A percentile compares a stretch with the other conserved stretches of the same genome.
Evolutionary conservation across 2,113 vertebrate genomes (phyloP).

Genomic region (Coregonus clupeaformis): DNA sequence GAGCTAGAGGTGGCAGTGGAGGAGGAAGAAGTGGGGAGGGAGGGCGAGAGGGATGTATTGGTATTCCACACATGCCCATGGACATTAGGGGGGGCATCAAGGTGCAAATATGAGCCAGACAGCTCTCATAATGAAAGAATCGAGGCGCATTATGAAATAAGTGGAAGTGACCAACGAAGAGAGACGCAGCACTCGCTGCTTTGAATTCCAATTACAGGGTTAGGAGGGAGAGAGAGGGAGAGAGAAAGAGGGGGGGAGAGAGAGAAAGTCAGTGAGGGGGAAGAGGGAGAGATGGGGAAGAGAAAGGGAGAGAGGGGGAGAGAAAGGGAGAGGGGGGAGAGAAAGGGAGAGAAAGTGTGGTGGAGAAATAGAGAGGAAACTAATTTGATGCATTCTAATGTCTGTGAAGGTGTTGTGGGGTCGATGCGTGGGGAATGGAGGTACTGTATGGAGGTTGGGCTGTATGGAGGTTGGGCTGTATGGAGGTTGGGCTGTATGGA

Average conservation of each 20-base stretch:
- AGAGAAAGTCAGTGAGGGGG: no score
- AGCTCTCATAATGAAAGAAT: constrained; percentile 93
- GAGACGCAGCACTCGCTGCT: constrained; percentile 81
- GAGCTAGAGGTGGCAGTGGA: constrained; percentile 22
- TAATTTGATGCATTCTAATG: constrained; percentile 50
- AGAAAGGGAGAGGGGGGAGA: constrained; percentile 48
- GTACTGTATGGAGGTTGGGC: background rate
- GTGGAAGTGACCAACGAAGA: constrained; percentile 88
- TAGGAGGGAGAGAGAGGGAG: constrained; percentile 39
- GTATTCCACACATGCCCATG: constrained; percentile 81
- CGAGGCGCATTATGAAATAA: constrained; percentile 86
- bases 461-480: no score
- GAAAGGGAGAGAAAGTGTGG: constrained; percentile 30
- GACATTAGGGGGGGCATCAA: constrained; percentile 93
- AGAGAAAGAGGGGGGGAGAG: constrained; percentile 1
- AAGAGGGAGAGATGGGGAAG: no score
- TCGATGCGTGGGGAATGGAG: constrained; percentile 10
- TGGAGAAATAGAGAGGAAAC: constrained; percentile 30
- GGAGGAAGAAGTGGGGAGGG: constrained; percentile 29
- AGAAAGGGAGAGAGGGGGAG: constrained; percentile 38
- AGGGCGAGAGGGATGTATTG: constrained; percentile 64
- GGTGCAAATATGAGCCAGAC: constrained; percentile 94
- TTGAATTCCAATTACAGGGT: constrained; percentile 89
- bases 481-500: no score
- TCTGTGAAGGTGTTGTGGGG: constrained; percentile 58